phyloP scores from a whole-genome alignment of 1,140 invertebrate species.

The Nephila pilipes region DNA sequence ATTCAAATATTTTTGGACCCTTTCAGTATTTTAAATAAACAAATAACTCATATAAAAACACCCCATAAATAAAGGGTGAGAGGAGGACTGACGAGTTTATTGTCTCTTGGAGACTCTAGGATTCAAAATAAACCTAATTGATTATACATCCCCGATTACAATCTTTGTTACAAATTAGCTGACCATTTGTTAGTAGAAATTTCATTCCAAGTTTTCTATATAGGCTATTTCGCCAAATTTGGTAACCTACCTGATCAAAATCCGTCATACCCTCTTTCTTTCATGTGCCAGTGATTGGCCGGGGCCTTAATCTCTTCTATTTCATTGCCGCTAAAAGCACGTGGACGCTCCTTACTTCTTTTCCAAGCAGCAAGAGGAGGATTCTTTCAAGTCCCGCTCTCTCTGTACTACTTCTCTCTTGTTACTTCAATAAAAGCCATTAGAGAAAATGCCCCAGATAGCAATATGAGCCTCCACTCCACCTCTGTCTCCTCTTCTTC shows the following conservation, averaged over 20 bases:
- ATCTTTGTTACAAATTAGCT: no score
- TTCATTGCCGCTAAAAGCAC: conserved; percentile 77
- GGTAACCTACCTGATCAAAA: conserved; percentile 28
- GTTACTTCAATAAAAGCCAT: conserved; percentile 77
- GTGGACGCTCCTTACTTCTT: conserved; percentile 68
- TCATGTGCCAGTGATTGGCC: conserved; percentile 75
- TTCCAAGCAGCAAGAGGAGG: background rate
- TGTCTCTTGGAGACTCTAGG: no score
- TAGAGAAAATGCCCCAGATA: conserved; percentile 76
- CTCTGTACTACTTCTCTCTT: conserved; percentile 44
- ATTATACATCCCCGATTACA: no score
- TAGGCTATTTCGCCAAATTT: background rate
- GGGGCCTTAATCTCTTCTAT: conserved; percentile 75
- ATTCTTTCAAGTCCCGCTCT: conserved; percentile 63
- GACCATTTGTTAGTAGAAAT: no score
- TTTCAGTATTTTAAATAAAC: no score
- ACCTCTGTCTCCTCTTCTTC: conserved; percentile 7
- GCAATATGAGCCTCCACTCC: conserved; percentile 68
- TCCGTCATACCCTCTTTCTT: conserved; percentile 74
- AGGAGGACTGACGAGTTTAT: no score
- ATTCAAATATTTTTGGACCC: no score
- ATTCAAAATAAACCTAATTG: no score
- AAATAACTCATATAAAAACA: no score
- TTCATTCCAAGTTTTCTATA: no score
- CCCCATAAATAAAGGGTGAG: no score